Percentiles rank a stretch among this genome's conserved stretches.
These are phyloP conservation scores for Zaprionus tsacasi DNA, from an alignment of 1,140 invertebrate genomes.

Conservation along the genomic window DNA sequence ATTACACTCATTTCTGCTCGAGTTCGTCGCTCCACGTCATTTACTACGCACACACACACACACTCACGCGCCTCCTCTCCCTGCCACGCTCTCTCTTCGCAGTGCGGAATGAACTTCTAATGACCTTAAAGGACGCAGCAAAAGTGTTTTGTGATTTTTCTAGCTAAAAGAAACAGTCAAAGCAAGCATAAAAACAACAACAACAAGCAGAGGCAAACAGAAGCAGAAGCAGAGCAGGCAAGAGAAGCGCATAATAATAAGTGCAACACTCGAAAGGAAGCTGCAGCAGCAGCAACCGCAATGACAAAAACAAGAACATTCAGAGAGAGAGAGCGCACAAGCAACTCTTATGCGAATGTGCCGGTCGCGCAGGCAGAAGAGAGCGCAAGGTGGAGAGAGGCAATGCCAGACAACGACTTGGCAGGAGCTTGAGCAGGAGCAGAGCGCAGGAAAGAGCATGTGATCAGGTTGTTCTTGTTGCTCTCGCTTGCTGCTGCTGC, in stretches of 20 bases:
- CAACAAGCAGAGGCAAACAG: conserved; percentile 10
- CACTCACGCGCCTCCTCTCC: neutral
- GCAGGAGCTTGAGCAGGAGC: conserved; percentile 6
- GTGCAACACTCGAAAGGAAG: conserved; percentile 54
- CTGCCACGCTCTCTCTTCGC: neutral
- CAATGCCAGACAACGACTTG: neutral
- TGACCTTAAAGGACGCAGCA: conserved; percentile 77
- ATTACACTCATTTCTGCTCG: conserved; percentile 1
- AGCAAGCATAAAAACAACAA: conserved; percentile 18
- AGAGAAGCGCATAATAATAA: conserved; percentile 70
- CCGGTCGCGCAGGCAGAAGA: conserved; percentile 7
- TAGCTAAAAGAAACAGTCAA: conserved; percentile 54
- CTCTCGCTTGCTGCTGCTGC: conserved; percentile 39
- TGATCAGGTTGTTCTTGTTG: conserved; percentile 46
- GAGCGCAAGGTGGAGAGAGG: conserved; percentile 1
- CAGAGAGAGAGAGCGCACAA: conserved; percentile 20
- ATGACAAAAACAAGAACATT: conserved; percentile 27
- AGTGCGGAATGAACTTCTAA: conserved; percentile 56
- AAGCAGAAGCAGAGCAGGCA: conserved; percentile 56
- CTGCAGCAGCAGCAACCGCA: conserved; percentile 21
- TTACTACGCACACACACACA: conserved; percentile 3
- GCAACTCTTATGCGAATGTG: conserved; percentile 75
- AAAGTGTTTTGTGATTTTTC: conserved; percentile 71
- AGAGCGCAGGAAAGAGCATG: conserved; percentile 1
- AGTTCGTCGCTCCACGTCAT: conserved; percentile 6